A percentile compares a stretch with the other conserved stretches of the same genome.
phyloP scores from a whole-genome alignment of 2,888 invertebrate genomes.

The Drosophila vallismaia region DNA sequence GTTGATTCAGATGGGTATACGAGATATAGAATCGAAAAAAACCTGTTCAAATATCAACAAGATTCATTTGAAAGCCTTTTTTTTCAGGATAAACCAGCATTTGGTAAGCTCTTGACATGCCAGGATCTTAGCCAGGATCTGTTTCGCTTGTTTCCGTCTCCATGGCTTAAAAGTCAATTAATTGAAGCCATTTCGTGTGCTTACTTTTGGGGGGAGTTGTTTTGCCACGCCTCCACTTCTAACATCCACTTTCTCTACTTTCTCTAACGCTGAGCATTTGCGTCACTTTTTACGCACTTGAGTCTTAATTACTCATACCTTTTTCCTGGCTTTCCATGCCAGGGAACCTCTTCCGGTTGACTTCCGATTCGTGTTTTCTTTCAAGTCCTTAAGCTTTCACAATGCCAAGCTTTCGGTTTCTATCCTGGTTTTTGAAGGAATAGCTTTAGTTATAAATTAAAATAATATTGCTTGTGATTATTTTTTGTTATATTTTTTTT shows the following conservation, averaged over 20 bases:
- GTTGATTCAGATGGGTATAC: slow-evolving; percentile 21
- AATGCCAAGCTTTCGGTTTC: slow-evolving; percentile 13
- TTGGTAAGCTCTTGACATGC: too few relatives aligned
- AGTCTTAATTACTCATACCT: slow-evolving; percentile 66
- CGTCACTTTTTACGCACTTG: slow-evolving; percentile 66
- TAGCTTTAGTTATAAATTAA: too few relatives aligned
- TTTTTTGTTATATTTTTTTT: too few relatives aligned
- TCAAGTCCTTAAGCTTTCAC: slow-evolving; percentile 67
- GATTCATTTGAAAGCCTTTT: slow-evolving; percentile 21
- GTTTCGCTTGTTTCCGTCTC: too few relatives aligned
- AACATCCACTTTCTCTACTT: not conserved
- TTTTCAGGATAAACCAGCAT: slow-evolving; percentile 15
- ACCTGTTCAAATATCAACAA: slow-evolving; percentile 25
- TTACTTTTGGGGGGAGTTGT: slow-evolving; percentile 7
- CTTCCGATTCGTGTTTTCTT: slow-evolving; percentile 32
- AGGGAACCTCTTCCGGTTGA: not conserved
- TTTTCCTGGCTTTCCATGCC: slow-evolving; percentile 5
- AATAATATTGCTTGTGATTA: too few relatives aligned
- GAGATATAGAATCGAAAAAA: slow-evolving; percentile 2
- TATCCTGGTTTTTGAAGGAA: too few relatives aligned
- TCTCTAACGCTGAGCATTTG: slow-evolving; percentile 31
- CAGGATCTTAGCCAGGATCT: slow-evolving; percentile 2
- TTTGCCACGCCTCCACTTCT: too few relatives aligned
- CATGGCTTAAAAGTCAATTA: slow-evolving; percentile 56
- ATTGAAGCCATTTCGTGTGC: slow-evolving; percentile 55